Base-by-base conservation (phyloP, 1,140 invertebrate genomes). In the Drosophila miranda region DNA sequence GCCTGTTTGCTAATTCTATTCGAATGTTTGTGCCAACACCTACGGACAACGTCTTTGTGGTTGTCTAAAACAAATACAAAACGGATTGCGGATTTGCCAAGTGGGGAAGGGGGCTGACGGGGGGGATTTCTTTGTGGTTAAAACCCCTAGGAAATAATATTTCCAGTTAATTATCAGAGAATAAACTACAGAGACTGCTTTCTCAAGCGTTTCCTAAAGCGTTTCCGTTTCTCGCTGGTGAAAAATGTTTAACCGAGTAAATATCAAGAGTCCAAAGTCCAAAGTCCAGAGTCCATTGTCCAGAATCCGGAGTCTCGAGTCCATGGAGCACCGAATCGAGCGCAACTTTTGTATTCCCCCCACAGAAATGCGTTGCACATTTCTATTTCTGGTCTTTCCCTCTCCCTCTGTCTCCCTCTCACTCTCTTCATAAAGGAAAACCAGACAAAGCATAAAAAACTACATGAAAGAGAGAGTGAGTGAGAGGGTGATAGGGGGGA, bases 11-110 rank as follows among this genome's bases (percentile, higher is more conserved):
- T 58, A 67, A 75, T 61, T 30, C 53, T 44, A 63, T 44, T 75
- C 54, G 38, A 52, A 45, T 56, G 34, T 75, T 66, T 66, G 23
- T 26, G 3, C 56, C 71, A 75, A 74, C 70, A 67, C 52, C 53
- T 74, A 66, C 54, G 50, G 70, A 79, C 76, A 75, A 13, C 56
- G 51, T 60, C 38, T 79, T 79, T 79, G 77, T 56, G 77, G 77
- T 86, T 43, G 50, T 57, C 71, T 79, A 66, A 38, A 38, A 48
- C 43, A 56, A 55, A 49, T 68, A 26, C 41, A 16, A 44, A 30
- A 28, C 42, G 52, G 11, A 73, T 52, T 42, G 14, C 61, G 42
- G 34, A 38, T 13, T 38, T 55, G 16, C 16, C 16, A 16, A 16
- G 16, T 16, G 16, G 16, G 0, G 16, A 0, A 16, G 16, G 16